Base-by-base conservation (phyloP, 1,140 invertebrate genomes). In the Gerris buenoi region DNA sequence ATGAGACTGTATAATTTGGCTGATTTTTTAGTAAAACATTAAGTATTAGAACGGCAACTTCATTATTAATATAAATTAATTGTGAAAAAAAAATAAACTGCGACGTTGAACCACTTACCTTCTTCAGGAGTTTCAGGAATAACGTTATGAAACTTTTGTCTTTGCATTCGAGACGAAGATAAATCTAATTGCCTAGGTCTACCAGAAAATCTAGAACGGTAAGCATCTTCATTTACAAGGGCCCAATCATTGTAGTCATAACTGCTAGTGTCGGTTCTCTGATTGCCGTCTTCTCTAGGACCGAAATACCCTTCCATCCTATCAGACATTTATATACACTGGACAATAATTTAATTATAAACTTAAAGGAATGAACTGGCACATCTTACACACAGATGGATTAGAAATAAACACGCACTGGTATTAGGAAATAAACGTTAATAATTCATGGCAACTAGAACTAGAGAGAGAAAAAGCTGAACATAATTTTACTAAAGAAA, bases 241-340 rank as follows among this genome's bases (percentile, higher is more conserved):
- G 25, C 25, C 25, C 33, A 46, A 46, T 62, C 66, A 14, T 27
- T 23, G 26, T 59, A 67, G 10, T 18, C 2, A 2, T 18, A 60
- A n/a, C n/a, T 22, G 13, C 26, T 22, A n/a, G 59, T 27, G 3
- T 61, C 59, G n/a, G 3, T 61, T 25, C 25, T 25, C n/a, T 10
- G 3, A 5, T 13, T 61, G 10, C 10, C 10, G 22, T 60, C 25
- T 15, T 59, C 58, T 57, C 65, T 29, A 23, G 69, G 65, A 63
- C 68, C 67, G 63, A 68, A 71, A 67, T 71, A 71, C 56, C 69
- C 68, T 65, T 71, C 69, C 66, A 71, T 70, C 46, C 69, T 46
- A 5, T 46, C 70, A 28, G 70, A 67, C 70, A 71, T 71, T 66
- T 23, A n/a, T n/a, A n/a, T n/a, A n/a, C n/a, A n/a, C n/a, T n/a